Evolutionary conservation across 2,113 vertebrate species (phyloP), one percentile per base, ranked within the genome.

Genomic region (Perca flavescens): DNA sequence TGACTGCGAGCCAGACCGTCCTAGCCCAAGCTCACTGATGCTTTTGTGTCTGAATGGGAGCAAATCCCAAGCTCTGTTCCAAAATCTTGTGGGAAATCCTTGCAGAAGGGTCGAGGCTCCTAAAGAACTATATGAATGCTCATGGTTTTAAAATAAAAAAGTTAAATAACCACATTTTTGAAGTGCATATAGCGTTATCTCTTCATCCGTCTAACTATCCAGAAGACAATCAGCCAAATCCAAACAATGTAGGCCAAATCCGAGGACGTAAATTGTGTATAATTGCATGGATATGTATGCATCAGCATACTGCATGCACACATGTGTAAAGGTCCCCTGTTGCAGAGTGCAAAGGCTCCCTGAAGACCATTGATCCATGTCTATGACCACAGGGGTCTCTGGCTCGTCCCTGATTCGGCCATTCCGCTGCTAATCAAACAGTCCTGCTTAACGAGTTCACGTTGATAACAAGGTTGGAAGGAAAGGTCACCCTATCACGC

Each of bases 401-500:
- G 28, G 15, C 85, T 89, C 86, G 80, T 86, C 84, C 84, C 85
- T 85, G 85, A 89, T 89, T 86, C n/a, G n/a, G 86, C 80, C 82
- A 70, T 74, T 79, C 81, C 68, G 6, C 86, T 70, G 88, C 90
- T 94, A 94, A 93, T 94, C 91, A 93, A 93, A 92, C 92, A 89
- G 89, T 69, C 81, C 49, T 28, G 75, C 80, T 89, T 92, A 93
- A 94, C 82, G 86, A 91, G 88, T 86, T 85, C 65, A 34, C 70
- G 46, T 84, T 71, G 81, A 75, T 91, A 90, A 91, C 89, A 71
- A 93, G 93, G 89, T 86, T 76, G 81, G 79, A 78, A 12, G 81
- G 76, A 94, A 94, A 94, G 93, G 92, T 94, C 89, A 92, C 56
- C 78, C 74, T 14, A 80, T 86, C 85, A 74, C 0, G 57, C 83